Percentiles rank a stretch among this genome's conserved stretches.
Evolutionary conservation across 2,113 vertebrate species (phyloP).

Genomic region (Loxodonta africana): DNA sequence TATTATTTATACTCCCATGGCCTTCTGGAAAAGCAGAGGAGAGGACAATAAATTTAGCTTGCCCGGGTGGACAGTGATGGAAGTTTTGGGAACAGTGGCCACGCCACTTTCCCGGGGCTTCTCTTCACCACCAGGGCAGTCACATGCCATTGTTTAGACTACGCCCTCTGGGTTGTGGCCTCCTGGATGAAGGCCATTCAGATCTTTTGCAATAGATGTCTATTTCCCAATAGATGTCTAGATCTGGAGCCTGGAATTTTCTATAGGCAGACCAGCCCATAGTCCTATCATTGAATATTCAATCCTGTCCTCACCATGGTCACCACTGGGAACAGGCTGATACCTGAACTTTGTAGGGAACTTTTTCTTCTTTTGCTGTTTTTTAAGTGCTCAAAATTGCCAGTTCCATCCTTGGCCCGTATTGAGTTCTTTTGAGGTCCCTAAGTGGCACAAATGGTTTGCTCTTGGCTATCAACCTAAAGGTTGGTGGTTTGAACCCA

Average conservation of each 20-base stretch:
- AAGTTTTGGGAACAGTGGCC: neutral
- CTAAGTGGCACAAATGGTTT: neutral
- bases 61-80: neutral
- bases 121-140: neutral
- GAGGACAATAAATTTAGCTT: constrained; percentile 34
- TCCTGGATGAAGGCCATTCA: neutral
- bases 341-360: neutral
- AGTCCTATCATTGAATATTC: neutral
- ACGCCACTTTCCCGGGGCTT: neutral
- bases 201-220: constrained; percentile 12
- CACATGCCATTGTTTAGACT: neutral
- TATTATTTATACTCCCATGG: constrained; percentile 59
- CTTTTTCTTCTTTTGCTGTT: neutral
- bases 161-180: constrained; percentile 43
- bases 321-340: neutral
- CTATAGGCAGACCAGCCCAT: neutral
- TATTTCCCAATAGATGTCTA: constrained; percentile 64
- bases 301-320: neutral
- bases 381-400: neutral
- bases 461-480: neutral
- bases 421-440: neutral
- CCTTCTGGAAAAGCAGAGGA: neutral
- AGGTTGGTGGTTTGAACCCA: neutral
- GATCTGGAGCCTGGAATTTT: neutral
- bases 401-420: neutral